Conservation (phyloP, 1,140 invertebrate genomes). For the Acromyrmex charruanus region DNA sequence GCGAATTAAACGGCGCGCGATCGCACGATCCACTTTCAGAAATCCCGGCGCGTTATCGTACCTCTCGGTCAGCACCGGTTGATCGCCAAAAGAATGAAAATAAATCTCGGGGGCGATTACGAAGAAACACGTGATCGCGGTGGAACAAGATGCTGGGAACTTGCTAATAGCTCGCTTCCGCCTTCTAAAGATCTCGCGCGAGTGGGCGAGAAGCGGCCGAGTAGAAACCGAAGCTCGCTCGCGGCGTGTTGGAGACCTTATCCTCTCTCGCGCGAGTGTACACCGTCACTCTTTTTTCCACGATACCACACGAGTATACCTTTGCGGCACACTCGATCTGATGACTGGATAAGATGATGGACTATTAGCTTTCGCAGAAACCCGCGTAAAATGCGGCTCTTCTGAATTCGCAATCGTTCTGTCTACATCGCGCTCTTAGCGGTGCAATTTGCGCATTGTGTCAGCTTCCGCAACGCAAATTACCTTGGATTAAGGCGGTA, state of each 20-base stretch:
- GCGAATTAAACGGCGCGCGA: slow-evolving; percentile 30
- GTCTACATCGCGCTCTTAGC: slow-evolving; percentile 40
- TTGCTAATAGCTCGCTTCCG: slow-evolving; percentile 70
- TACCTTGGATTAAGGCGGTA: neutral
- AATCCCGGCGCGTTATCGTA: slow-evolving; percentile 47
- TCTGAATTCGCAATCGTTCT: slow-evolving; percentile 25
- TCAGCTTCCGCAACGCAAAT: slow-evolving; percentile 12
- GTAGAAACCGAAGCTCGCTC: slow-evolving; percentile 31
- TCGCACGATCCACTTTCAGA: slow-evolving; percentile 12
- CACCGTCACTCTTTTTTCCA: neutral
- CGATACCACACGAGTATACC: neutral
- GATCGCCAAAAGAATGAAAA: slow-evolving; percentile 44
- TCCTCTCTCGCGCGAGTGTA: neutral
- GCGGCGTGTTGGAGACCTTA: slow-evolving; percentile 2
- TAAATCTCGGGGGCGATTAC: slow-evolving; percentile 40
- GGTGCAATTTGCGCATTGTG: slow-evolving; percentile 33
- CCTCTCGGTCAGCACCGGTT: neutral
- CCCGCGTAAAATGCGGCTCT: slow-evolving; percentile 34
- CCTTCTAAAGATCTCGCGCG: slow-evolving; percentile 38
- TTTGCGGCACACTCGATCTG: slow-evolving; percentile 29
- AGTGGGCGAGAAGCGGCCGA: neutral
- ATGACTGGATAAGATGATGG: slow-evolving; percentile 49
- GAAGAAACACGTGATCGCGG: slow-evolving; percentile 61
- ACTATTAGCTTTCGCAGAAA: slow-evolving; percentile 28
- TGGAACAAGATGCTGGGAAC: slow-evolving; percentile 56